Conservation (phyloP, 2,888 invertebrate genomes). For the Colostygia pectinataria region DNA sequence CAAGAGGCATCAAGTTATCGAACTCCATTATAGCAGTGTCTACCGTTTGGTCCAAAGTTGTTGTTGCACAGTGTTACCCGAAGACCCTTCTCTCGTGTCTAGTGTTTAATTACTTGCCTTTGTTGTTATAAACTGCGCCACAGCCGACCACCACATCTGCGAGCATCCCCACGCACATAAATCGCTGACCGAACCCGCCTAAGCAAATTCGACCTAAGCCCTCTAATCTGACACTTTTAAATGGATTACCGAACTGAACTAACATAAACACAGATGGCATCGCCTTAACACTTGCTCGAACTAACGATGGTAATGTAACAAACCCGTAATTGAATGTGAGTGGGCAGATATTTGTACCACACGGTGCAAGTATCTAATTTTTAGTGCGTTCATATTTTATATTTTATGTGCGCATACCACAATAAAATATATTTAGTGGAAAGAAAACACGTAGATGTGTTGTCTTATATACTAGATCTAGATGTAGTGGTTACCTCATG, state of each 20-base stretch:
- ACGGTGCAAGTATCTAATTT: no score
- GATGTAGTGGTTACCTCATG: no score
- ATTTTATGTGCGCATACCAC: no score
- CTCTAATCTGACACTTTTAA: conserved; percentile 72
- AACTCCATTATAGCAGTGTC: conserved; percentile 16
- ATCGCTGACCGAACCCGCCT: conserved; percentile 66
- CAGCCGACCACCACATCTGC: conserved; percentile 64
- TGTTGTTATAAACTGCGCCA: conserved; percentile 70
- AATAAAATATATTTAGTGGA: no score
- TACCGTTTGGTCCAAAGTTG: conserved; percentile 15
- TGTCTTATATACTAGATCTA: no score
- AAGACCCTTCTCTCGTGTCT: conserved; percentile 52
- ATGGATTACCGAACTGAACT: conserved; percentile 60
- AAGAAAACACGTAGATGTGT: no score
- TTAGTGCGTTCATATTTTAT: no score
- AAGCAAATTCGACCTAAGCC: conserved; percentile 62
- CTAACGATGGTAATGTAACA: not conserved
- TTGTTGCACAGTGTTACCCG: conserved; percentile 14
- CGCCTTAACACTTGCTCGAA: conserved; percentile 35
- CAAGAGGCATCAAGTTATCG: conserved; percentile 10
- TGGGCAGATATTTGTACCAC: no score
- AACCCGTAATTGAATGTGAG: not conserved
- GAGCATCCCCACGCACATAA: conserved; percentile 55
- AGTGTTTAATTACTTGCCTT: conserved; percentile 71
- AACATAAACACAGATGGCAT: conserved; percentile 53